Conservation (phyloP, 2,888 invertebrate genomes). For the Sinohyriopsis cumingii region DNA sequence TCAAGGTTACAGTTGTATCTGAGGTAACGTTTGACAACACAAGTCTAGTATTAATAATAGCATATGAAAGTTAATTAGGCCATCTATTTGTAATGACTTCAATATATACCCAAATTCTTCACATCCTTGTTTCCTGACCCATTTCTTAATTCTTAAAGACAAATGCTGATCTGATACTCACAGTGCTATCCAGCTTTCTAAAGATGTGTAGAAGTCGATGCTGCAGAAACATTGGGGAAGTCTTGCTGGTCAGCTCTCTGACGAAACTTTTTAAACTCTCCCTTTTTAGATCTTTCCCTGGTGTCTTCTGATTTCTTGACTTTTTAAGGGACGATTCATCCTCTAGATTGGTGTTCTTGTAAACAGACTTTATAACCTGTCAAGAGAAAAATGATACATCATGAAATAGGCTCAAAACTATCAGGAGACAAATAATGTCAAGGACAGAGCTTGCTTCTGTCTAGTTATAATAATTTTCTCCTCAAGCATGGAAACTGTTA, state of each 20-base stretch:
- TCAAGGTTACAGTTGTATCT: too few relatives aligned
- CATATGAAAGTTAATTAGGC: too few relatives aligned
- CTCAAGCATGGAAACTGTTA: too few relatives aligned
- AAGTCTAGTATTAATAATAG: too few relatives aligned
- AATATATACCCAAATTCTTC: background rate
- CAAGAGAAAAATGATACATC: background rate
- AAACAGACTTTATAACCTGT: conserved; percentile 20
- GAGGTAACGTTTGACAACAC: too few relatives aligned
- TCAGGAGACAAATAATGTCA: too few relatives aligned
- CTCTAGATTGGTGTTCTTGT: conserved; percentile 14
- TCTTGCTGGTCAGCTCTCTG: conserved; percentile 21
- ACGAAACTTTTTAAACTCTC: conserved; percentile 20
- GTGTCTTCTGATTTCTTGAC: conserved; percentile 10
- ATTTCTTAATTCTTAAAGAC: background rate
- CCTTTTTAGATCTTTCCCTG: conserved; percentile 11
- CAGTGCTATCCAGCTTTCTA: conserved; percentile 31
- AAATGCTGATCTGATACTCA: conserved; percentile 10
- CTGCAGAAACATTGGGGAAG: conserved; percentile 41
- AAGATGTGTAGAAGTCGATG: conserved; percentile 31
- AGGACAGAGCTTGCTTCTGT: too few relatives aligned
- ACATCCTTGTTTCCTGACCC: background rate
- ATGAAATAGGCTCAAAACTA: too few relatives aligned
- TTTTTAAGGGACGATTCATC: background rate
- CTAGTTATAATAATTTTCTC: too few relatives aligned
- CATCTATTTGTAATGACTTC: background rate